Evolutionary conservation across 2,888 invertebrate species (phyloP).

Genomic region (Cotesia congregata): DNA sequence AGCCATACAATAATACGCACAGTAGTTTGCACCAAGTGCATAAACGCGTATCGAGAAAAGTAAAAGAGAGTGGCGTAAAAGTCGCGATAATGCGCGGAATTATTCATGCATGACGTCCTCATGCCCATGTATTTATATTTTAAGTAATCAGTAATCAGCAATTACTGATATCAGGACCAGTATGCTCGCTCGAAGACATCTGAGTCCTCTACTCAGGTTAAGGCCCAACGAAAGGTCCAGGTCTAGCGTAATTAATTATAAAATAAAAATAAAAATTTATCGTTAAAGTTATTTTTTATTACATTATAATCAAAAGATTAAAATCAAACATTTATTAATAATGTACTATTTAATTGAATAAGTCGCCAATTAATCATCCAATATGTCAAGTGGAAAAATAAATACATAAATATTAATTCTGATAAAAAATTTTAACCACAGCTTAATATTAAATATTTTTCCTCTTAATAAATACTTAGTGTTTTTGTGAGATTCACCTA

Average conservation of each 20-base stretch:
- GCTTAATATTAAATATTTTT: not conserved
- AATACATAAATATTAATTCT: not conserved
- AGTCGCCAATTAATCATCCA: slow-evolving; percentile 1
- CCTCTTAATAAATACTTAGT: slow-evolving; percentile 30
- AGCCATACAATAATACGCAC: no score
- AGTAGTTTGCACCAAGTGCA: no score
- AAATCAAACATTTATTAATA: slow-evolving; percentile 5
- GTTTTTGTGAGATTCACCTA: slow-evolving; percentile 29
- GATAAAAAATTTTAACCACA: not conserved
- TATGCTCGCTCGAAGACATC: not conserved
- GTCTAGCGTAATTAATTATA: not conserved
- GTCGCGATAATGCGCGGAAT: not conserved
- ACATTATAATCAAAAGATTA: not conserved
- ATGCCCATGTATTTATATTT: not conserved
- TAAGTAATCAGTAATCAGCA: not conserved
- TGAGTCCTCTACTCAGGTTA: not conserved
- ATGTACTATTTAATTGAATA: slow-evolving; percentile 10
- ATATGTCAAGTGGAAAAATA: not conserved
- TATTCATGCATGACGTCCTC: not conserved
- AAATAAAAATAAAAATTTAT: not conserved
- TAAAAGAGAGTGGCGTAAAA: not conserved
- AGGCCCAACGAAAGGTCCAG: not conserved
- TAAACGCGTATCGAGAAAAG: not conserved
- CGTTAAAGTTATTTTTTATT: slow-evolving; percentile 1
- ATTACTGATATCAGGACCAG: not conserved